Base-by-base conservation (phyloP, 1,140 invertebrate species). In the Branchinecta lynchi region DNA sequence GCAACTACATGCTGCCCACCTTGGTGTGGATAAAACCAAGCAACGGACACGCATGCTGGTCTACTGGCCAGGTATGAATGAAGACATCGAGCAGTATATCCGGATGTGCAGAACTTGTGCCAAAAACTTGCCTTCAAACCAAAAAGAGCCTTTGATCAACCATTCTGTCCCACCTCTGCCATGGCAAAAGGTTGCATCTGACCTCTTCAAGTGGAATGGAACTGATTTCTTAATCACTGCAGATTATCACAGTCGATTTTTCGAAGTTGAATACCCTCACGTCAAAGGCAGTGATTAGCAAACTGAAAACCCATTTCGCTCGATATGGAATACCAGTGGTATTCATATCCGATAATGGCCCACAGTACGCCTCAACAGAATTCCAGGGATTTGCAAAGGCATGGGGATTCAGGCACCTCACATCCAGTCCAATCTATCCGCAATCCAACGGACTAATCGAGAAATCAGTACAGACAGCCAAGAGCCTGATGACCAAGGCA, bases 371-470 rank as follows among this genome's bases (percentile, higher is more conserved):
- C 10, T 78, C 76, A 15, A 67, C 72, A 67, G 75, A 78, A 72
- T 81, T 82, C 71, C 67, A 71, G 72, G 44, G 71, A 3, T 82
- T 82, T 74, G 70, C 75, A 45, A 74, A 67, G 69, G 65, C 75
- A 68, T 81, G 79, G 76, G 74, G 76, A 8, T 77, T 81, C 70
- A 65, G 74, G 32, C 66, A 15, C 66, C 43, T 45, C 32, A 15
- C 10, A 20, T 70, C 70, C 8, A 70, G 70, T n/a, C 77, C 80
- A 68, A 72, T 74, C n/a, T 77, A 79, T 74, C 73, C 77, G 9
- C 77, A 78, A 71, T 76, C 76, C 10, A 81, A 81, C 72, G 80
- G 80, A 0, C 74, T 78, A 67, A 76, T 75, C 10, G 79, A 81
- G 73, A 66, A 74, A 10, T 69, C 71, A 21, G 73, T 76, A 3